Conservation (phyloP, 2,888 invertebrate genomes). For the Busseola fusca region DNA sequence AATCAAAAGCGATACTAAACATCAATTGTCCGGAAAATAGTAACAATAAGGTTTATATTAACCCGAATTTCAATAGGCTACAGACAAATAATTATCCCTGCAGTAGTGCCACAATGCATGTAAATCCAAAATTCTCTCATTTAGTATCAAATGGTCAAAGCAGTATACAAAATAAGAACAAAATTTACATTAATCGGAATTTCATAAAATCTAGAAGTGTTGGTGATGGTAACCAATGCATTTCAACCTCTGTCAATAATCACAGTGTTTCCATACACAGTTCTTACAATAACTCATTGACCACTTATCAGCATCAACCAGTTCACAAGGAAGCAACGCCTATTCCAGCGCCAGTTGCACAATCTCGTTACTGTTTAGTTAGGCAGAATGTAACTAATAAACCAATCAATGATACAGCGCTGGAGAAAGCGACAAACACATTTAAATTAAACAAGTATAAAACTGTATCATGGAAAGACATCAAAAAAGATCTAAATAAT, state of each 20-base stretch:
- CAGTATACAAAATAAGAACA: conserved; percentile 62
- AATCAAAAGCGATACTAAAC: conserved; percentile 47
- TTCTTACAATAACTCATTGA: neutral
- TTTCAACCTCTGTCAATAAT: conserved; percentile 2
- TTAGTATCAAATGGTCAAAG: conserved; percentile 51
- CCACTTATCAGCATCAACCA: conserved; percentile 17
- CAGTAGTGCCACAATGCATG: conserved; percentile 67
- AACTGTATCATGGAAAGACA: conserved; percentile 73
- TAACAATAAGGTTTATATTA: conserved; percentile 79
- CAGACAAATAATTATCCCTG: conserved; percentile 43
- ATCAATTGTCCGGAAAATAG: conserved; percentile 56
- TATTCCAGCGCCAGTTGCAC: conserved; percentile 49
- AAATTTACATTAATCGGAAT: conserved; percentile 87
- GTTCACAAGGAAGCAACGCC: conserved; percentile 11
- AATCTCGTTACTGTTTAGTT: conserved; percentile 76
- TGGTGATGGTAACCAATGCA: conserved; percentile 11
- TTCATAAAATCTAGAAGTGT: conserved; percentile 69
- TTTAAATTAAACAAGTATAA: conserved; percentile 82
- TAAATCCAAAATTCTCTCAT: conserved; percentile 78
- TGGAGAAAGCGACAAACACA: conserved; percentile 65
- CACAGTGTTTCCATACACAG: neutral
- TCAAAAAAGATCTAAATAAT: conserved; percentile 68
- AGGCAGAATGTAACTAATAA: conserved; percentile 65
- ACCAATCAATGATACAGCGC: conserved; percentile 27
- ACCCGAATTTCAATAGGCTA: conserved; percentile 81